Evolutionary conservation across 1,140 invertebrate species (phyloP), one percentile per base, ranked within the genome.

Genomic region (Acromyrmex charruanus): DNA sequence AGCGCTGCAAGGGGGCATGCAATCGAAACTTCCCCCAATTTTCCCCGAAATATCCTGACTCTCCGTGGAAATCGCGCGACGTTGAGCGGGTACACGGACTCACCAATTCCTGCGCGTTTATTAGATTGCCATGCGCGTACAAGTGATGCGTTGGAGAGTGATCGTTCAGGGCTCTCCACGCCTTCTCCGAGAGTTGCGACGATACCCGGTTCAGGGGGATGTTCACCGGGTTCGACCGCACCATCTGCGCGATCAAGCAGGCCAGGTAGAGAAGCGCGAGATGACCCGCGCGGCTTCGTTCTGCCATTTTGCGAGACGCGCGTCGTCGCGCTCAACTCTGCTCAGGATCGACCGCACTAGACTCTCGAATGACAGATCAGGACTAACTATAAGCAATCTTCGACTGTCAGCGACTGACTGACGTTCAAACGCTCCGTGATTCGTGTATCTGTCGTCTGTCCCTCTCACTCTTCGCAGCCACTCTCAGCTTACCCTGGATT

Each of bases 61-160:
- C 44, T 4, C 12, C 59, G 14, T 5, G 12, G 25, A 77, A 39
- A 31, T 51, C 1, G 59, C 55, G 7, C n/a, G 49, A 49, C n/a
- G 31, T 69, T n/a, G 18, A 1, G 16, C 14, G 31, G 5, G 31
- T 51, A 3, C 55, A 49, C 25, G 49, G 39, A 85, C 87, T 91
- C 92, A 94, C 94, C 90, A 93, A 75, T 92, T 92, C 92, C 69
- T 94, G 93, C 18, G 92, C 93, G 59, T 80, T 92, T 85, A 94
- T 92, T 59, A 94, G 89, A 53, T 92, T 90, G 82, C 92, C 94
- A 59, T 90, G 89, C 87, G 91, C 92, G 65, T 94, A 94, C 12
- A 87, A 88, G 49, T 93, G 91, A 44, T 91, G 85, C 9, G 90
- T 93, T 2, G 93, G 91, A 14, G 93, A 93, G 85, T 93, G 86